Evolutionary conservation across 2,888 invertebrate species (phyloP).

Genomic region (Fragum fragum): DNA sequence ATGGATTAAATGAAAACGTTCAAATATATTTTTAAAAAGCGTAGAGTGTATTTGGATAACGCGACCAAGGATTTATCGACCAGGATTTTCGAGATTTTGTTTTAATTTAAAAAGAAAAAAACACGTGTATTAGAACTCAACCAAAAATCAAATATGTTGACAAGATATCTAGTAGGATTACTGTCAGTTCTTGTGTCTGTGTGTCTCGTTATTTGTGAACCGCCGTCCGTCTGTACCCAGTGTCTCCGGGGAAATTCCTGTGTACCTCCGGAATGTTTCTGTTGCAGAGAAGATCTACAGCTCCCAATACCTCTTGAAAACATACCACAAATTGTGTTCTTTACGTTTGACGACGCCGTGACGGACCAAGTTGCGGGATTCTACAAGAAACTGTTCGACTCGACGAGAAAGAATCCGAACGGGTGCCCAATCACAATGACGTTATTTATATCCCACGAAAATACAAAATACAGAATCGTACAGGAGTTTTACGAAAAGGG

Average conservation of each 20-base stretch:
- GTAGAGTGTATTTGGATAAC: no score
- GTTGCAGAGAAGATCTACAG: conserved; percentile 69
- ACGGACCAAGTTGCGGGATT: conserved; percentile 73
- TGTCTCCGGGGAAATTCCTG: conserved; percentile 67
- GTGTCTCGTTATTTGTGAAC: not conserved
- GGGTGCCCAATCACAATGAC: conserved; percentile 94
- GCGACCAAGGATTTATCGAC: no score
- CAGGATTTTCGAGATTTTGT: no score
- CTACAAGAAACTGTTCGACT: conserved; percentile 72
- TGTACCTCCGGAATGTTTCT: conserved; percentile 76
- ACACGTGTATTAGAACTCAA: no score
- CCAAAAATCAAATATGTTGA: not conserved
- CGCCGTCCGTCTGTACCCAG: conserved; percentile 53
- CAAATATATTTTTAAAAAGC: no score
- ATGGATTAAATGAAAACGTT: no score
- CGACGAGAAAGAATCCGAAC: conserved; percentile 89
- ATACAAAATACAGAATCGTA: conserved; percentile 99
- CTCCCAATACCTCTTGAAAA: conserved; percentile 63
- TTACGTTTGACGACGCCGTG: conserved; percentile 83
- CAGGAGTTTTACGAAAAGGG: conserved; percentile 77
- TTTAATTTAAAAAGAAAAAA: no score
- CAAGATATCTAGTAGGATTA: not conserved
- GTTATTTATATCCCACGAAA: conserved; percentile 99
- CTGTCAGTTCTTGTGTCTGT: not conserved
- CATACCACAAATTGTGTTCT: conserved; percentile 80